A percentile compares a stretch with the other conserved stretches of the same genome.
These are phyloP conservation scores for Platichthys stellatus DNA, from an alignment of 2,113 vertebrate species.

Conservation along the genomic window DNA sequence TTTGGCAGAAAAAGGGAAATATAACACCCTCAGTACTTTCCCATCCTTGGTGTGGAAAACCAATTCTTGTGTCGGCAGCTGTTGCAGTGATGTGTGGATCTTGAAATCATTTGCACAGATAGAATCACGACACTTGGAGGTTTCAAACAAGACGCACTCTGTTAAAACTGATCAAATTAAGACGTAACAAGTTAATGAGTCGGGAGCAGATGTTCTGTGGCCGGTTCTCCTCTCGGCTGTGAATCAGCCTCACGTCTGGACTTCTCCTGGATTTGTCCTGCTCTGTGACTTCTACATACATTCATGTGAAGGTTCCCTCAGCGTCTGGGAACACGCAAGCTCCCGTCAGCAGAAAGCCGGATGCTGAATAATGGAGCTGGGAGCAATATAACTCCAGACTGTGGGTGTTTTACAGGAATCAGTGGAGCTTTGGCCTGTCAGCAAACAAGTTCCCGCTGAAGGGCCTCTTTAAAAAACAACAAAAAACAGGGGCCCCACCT, in stretches of 20 bases:
- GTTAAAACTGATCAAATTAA: background rate
- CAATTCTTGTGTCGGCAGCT: background rate
- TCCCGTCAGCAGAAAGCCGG: slow-evolving; percentile 45
- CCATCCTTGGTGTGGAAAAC: background rate
- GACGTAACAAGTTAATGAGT: background rate
- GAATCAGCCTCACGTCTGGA: background rate
- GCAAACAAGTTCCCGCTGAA: slow-evolving; percentile 28
- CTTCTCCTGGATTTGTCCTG: background rate
- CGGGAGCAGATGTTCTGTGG: background rate
- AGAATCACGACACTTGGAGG: background rate
- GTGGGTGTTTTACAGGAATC: slow-evolving; percentile 48
- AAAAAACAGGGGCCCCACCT: slow-evolving; percentile 2
- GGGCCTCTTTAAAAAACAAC: slow-evolving; percentile 16
- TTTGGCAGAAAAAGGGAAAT: background rate
- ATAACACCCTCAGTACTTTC: background rate
- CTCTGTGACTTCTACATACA: background rate
- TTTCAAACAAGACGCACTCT: background rate
- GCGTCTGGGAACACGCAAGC: background rate
- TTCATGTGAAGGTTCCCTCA: background rate
- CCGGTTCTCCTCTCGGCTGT: background rate
- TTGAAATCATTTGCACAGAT: background rate
- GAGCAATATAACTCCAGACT: slow-evolving; percentile 13
- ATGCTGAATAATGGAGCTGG: slow-evolving; percentile 54
- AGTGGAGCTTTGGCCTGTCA: slow-evolving; percentile 21
- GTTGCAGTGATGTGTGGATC: background rate